These are phyloP conservation scores for Osmerus mordax DNA, from an alignment of 2,113 vertebrate species.

Conservation along the genomic window DNA sequence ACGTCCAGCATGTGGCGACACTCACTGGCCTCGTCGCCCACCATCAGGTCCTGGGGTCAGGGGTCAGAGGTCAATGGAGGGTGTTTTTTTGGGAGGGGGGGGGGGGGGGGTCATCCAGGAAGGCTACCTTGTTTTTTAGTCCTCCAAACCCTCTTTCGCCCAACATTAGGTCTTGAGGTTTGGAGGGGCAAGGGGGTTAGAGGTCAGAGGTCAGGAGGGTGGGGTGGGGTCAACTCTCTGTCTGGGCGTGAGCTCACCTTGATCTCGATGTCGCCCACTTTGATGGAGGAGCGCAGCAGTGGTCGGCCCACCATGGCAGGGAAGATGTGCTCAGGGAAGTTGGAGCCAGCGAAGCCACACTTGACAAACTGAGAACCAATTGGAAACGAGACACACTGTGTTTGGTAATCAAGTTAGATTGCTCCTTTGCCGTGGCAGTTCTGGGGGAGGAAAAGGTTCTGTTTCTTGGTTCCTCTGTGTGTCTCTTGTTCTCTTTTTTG, in stretches of 20 bases:
- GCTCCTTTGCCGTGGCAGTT: not conserved
- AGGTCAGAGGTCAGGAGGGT: too few species aligned
- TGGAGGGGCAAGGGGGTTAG: too few species aligned
- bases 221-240: not conserved
- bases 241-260: conserved; percentile 77
- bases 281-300: conserved; percentile 89
- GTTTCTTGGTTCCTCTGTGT: too few species aligned
- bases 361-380: conserved; percentile 87
- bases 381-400: not conserved
- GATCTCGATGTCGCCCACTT: conserved; percentile 97
- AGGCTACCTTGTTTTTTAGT: not conserved
- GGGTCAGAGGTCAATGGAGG: not conserved
- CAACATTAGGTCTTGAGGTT: too few species aligned
- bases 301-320: conserved; percentile 95
- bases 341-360: conserved; percentile 95
- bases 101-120: not conserved
- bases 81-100: too few species aligned
- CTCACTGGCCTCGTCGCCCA: conserved; percentile 95
- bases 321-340: conserved; percentile 98
- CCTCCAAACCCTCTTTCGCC: not conserved
- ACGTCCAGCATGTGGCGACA: conserved; percentile 93
- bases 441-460: too few species aligned
- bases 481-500: too few species aligned
- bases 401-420: not conserved
- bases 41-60: conserved; percentile 89